Evolutionary conservation across 1,140 invertebrate species (phyloP).

Genomic region (Apis dorsata): DNA sequence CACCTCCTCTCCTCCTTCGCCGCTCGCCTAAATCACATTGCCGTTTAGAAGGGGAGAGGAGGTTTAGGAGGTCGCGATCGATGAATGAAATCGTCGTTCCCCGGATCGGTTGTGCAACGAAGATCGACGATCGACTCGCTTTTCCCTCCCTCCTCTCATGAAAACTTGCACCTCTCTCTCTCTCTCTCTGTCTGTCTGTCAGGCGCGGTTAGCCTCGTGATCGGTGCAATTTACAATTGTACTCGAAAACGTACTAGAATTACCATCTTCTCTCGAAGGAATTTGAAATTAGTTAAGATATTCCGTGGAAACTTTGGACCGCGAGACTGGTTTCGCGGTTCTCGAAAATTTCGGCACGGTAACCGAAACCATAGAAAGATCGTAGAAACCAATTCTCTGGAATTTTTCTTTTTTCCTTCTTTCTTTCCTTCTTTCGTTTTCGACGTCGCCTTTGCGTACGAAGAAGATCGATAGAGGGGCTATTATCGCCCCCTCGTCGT

Average conservation of each 20-base stretch:
- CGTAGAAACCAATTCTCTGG: conserved; percentile 28
- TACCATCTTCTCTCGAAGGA: background rate
- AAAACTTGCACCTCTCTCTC: background rate
- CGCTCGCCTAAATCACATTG: conserved; percentile 71
- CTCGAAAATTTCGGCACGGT: background rate
- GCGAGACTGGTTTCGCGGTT: background rate
- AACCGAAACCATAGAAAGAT: background rate
- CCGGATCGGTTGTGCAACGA: conserved; percentile 8
- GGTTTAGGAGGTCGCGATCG: conserved; percentile 40
- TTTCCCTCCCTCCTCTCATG: background rate
- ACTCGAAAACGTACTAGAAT: conserved; percentile 5
- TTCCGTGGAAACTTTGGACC: background rate
- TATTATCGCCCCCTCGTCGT: background rate
- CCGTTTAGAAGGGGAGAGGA: conserved; percentile 53
- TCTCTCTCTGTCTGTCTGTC: background rate
- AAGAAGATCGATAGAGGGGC: conserved; percentile 50
- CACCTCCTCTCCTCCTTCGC: conserved; percentile 24
- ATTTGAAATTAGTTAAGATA: background rate
- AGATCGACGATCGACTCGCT: conserved; percentile 3
- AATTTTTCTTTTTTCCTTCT: background rate
- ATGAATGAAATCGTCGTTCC: conserved; percentile 54
- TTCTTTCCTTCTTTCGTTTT: background rate
- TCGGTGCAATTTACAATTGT: background rate
- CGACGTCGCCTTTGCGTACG: conserved; percentile 31
- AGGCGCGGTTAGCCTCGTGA: background rate